Percentiles rank a stretch among this genome's conserved stretches.
Conservation (phyloP, 2,113 vertebrate genomes). For the Chaetops frenatus region DNA sequence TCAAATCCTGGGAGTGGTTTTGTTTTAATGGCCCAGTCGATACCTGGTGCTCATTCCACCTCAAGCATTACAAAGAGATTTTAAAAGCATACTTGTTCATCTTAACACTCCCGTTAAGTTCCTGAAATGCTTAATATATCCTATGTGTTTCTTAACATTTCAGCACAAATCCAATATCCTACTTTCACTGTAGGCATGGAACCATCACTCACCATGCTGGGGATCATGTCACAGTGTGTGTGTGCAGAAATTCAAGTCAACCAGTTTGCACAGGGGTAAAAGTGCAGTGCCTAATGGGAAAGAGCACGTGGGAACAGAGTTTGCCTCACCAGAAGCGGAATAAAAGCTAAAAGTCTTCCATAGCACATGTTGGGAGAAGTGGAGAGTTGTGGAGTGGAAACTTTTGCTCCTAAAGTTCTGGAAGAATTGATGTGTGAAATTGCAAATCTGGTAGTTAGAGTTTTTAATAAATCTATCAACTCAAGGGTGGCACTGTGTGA, state of each 20-base stretch:
- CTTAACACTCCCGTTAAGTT: neutral
- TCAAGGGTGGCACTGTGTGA: conserved; percentile 60
- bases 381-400: neutral
- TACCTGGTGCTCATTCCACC: conserved; percentile 1
- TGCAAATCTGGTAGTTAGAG: conserved; percentile 60
- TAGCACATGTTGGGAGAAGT: neutral
- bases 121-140: conserved; percentile 13
- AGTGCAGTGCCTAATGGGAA: neutral
- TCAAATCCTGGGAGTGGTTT: conserved; percentile 5
- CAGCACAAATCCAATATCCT: conserved; percentile 6
- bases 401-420: conserved; percentile 51
- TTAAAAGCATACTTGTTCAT: conserved; percentile 43
- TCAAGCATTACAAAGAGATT: neutral
- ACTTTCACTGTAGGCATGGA: neutral
- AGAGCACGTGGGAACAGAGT: neutral
- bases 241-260: neutral
- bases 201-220: neutral
- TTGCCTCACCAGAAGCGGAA: neutral
- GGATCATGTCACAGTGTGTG: neutral
- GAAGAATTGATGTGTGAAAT: conserved; percentile 63
- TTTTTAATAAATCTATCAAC: conserved; percentile 63
- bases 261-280: neutral
- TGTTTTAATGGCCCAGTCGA: neutral
- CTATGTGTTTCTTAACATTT: conserved; percentile 5
- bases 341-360: neutral